Conservation (phyloP, 2,113 vertebrate species). For the Pterocles burchelli region DNA sequence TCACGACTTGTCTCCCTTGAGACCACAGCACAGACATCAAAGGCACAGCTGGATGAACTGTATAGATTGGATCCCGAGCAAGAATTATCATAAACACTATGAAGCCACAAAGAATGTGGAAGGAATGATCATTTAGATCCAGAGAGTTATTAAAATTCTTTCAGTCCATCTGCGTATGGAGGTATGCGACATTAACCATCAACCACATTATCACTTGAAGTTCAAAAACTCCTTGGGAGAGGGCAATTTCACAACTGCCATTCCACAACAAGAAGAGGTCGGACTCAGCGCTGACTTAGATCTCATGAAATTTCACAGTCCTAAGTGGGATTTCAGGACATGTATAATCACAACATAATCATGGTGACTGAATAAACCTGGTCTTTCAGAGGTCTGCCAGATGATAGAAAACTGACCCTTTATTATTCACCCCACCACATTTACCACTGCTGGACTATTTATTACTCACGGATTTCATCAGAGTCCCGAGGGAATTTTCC, state of each 20-base stretch:
- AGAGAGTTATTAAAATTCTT: conserved; percentile 52
- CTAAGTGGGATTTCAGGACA: background rate
- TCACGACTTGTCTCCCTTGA: conserved; percentile 33
- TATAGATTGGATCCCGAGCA: conserved; percentile 27
- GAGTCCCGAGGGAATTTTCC: background rate
- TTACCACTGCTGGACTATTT: background rate
- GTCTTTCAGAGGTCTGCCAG: background rate
- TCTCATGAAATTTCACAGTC: background rate
- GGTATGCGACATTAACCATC: background rate
- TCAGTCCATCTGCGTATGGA: background rate
- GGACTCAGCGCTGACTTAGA: background rate
- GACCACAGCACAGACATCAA: conserved; percentile 62
- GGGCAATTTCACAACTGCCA: background rate
- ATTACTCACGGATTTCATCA: background rate
- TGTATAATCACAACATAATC: background rate
- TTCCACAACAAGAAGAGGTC: background rate
- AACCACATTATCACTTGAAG: background rate
- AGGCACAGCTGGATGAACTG: conserved; percentile 68
- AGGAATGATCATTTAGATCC: conserved; percentile 41
- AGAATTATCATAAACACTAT: conserved; percentile 60
- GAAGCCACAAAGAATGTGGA: conserved; percentile 46
- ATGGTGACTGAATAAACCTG: conserved; percentile 12
- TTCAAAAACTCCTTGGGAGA: background rate
- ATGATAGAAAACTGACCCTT: background rate
- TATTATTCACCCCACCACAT: background rate